phyloP scores from a whole-genome alignment of 1,140 invertebrate species.

The Diorhabda elongata region DNA sequence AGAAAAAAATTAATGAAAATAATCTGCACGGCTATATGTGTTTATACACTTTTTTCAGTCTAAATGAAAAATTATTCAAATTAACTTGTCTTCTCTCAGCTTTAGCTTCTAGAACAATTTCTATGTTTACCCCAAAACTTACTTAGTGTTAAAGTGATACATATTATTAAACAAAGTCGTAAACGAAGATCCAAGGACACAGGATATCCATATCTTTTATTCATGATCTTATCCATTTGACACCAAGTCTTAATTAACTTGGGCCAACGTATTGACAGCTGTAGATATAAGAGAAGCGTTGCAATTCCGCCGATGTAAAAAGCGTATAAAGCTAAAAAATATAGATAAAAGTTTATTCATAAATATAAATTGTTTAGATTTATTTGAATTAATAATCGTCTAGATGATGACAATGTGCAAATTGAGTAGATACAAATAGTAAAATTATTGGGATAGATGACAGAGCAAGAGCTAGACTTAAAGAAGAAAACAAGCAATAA shows the following conservation, averaged over 20 bases:
- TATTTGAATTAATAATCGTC: not conserved
- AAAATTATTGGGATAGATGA: not conserved
- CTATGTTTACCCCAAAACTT: not conserved
- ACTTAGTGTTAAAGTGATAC: constrained; percentile 16
- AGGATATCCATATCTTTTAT: constrained; percentile 25
- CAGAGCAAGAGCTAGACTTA: too few species aligned
- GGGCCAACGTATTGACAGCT: constrained; percentile 20
- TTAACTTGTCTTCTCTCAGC: too few species aligned
- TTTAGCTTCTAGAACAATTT: too few species aligned
- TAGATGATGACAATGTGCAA: not conserved
- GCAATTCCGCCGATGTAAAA: constrained; percentile 16
- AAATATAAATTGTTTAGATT: not conserved
- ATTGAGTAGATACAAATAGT: not conserved
- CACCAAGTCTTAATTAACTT: constrained; percentile 29
- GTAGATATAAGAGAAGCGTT: constrained; percentile 16
- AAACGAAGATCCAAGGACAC: constrained; percentile 20
- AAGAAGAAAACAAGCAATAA: not conserved
- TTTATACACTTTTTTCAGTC: too few species aligned
- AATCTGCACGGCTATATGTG: too few species aligned
- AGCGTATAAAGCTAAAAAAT: constrained; percentile 18
- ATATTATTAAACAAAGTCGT: constrained; percentile 10
- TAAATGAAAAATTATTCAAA: too few species aligned
- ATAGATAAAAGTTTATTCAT: not conserved
- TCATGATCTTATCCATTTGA: constrained; percentile 26
- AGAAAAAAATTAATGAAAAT: too few species aligned